Evolutionary conservation across 2,113 vertebrate genomes (phyloP).

Genomic region (Otolemur garnettii): DNA sequence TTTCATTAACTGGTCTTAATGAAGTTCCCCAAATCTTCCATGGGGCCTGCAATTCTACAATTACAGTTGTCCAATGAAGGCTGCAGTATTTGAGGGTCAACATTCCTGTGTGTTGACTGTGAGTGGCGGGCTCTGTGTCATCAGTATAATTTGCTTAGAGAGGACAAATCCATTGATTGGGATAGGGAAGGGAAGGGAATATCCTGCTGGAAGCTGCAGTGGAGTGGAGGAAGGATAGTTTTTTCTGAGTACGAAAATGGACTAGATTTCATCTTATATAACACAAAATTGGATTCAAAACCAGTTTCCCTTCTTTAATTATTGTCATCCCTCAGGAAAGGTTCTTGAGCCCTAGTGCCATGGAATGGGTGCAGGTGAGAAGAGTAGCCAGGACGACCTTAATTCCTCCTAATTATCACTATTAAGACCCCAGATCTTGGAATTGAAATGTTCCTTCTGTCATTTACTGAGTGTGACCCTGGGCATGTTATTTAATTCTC

Average conservation of each 20-base stretch:
- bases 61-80: neutral
- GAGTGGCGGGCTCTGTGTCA: neutral
- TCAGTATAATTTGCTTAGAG: neutral
- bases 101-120: neutral
- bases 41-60: neutral
- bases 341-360: neutral
- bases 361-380: neutral
- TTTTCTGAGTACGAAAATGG: neutral
- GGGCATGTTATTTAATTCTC: neutral
- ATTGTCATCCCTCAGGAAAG: neutral
- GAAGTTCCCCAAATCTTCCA: neutral
- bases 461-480: neutral
- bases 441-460: neutral
- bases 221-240: neutral
- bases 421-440: neutral
- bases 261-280: neutral
- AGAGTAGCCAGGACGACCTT: neutral
- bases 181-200: neutral
- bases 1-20: neutral
- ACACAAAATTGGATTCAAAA: neutral
- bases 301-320: neutral
- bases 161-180: neutral
- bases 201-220: neutral
- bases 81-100: neutral
- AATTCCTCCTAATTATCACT: neutral